Percentiles rank a stretch among this genome's conserved stretches.
These are phyloP conservation scores for Apistogramma diplotaenia DNA, from an alignment of 2,113 vertebrate species.

Conservation along the genomic window DNA sequence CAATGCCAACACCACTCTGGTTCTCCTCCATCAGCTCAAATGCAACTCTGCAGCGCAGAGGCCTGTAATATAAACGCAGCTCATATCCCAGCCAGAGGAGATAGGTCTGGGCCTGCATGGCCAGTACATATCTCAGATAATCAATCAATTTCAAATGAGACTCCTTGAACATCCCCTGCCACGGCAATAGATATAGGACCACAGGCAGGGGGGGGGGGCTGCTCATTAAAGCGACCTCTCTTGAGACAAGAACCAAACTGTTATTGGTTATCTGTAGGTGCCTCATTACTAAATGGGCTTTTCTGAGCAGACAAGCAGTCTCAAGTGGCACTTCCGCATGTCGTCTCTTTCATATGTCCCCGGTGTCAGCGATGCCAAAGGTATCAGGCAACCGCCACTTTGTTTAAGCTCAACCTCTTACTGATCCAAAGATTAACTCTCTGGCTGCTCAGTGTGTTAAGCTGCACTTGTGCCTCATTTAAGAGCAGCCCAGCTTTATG, in stretches of 20 bases:
- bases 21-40: conserved; percentile 47
- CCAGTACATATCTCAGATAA: conserved; percentile 71
- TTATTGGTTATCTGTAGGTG: conserved; percentile 52
- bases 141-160: conserved; percentile 67
- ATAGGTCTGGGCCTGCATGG: conserved; percentile 11
- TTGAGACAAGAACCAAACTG: conserved; percentile 48
- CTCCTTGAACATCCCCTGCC: conserved; percentile 9
- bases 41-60: neutral
- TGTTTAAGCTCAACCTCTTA: conserved; percentile 21
- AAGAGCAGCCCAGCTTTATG: conserved; percentile 26
- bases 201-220: conserved; percentile 36
- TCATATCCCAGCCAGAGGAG: conserved; percentile 17
- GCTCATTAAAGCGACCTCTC: conserved; percentile 64
- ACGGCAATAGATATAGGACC: conserved; percentile 56
- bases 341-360: conserved; percentile 29
- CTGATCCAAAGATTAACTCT: conserved; percentile 37
- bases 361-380: conserved; percentile 31
- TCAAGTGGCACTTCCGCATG: conserved; percentile 51
- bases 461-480: conserved; percentile 3
- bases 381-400: conserved; percentile 27
- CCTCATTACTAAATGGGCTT: conserved; percentile 66
- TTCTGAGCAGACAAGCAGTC: conserved; percentile 61
- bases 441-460: conserved; percentile 24
- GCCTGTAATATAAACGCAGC: neutral
- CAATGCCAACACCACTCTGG: conserved; percentile 70